Conservation (phyloP, 2,888 invertebrate genomes). For the Meganola albula region DNA sequence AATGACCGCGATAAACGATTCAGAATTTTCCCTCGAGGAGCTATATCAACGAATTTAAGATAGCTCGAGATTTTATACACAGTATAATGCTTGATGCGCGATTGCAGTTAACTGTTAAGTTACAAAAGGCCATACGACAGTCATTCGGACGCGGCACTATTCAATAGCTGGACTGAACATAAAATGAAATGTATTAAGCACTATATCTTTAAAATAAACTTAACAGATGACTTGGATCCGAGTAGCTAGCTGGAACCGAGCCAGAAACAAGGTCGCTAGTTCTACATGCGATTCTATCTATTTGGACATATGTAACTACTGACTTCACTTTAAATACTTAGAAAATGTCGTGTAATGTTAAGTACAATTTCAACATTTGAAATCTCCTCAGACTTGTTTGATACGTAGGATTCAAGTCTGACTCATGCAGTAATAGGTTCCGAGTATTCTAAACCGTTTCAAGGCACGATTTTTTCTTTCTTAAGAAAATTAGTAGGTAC, state of each 20-base stretch:
- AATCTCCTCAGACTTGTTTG: constrained; percentile 15
- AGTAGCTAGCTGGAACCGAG: constrained; percentile 50
- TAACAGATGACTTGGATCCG: constrained; percentile 57
- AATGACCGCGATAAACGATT: constrained; percentile 26
- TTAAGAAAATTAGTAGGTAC: constrained; percentile 63
- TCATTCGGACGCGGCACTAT: constrained; percentile 9
- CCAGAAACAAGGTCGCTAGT: constrained; percentile 45
- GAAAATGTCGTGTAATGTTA: constrained; percentile 14
- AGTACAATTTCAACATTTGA: constrained; percentile 15
- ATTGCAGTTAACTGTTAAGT: constrained; percentile 5
- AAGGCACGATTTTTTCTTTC: constrained; percentile 53
- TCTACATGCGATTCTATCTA: constrained; percentile 12
- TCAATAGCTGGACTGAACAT: constrained; percentile 23
- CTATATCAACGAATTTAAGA: too few relatives aligned
- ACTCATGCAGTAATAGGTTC: constrained; percentile 49
- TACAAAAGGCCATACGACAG: constrained; percentile 13
- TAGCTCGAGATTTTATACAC: constrained; percentile 6
- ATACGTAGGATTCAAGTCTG: constrained; percentile 25
- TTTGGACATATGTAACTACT: constrained; percentile 14
- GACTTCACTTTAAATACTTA: constrained; percentile 6
- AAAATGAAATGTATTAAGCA: constrained; percentile 31
- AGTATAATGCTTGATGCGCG: too few relatives aligned
- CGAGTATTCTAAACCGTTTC: constrained; percentile 39
- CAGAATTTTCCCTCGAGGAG: constrained; percentile 8
- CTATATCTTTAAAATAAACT: constrained; percentile 49